These are phyloP conservation scores for Podabrus alpinus DNA, from an alignment of 2,888 invertebrate genomes.

Conservation along the genomic window DNA sequence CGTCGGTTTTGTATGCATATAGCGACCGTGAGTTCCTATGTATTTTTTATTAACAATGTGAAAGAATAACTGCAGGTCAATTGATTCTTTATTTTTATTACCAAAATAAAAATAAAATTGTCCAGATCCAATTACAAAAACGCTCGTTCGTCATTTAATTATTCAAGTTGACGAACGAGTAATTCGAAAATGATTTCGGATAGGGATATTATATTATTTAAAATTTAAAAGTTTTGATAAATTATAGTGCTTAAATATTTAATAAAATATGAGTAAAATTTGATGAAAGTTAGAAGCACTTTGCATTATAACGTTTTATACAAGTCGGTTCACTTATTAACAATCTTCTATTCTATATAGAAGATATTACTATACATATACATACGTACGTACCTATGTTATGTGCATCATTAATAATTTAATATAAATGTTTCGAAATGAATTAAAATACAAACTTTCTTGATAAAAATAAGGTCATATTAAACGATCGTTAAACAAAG, in stretches of 20 bases:
- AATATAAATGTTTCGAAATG: background rate
- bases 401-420: background rate
- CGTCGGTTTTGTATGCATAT: too few relatives aligned
- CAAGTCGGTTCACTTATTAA: background rate
- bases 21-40: too few relatives aligned
- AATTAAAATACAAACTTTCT: background rate
- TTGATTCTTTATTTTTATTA: background rate
- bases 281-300: background rate
- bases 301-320: background rate
- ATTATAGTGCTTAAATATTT: background rate
- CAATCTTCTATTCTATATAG: background rate
- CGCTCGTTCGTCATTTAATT: background rate
- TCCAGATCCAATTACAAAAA: background rate
- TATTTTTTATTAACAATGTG: background rate
- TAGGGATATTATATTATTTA: background rate
- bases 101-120: background rate
- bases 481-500: background rate
- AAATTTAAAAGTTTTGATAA: background rate
- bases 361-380: background rate
- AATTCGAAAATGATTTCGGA: background rate
- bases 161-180: background rate
- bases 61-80: background rate
- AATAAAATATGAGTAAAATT: background rate
- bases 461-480: background rate
- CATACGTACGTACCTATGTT: background rate